These are phyloP conservation scores for Cerastoderma edule DNA, from an alignment of 2,888 invertebrate genomes.

Conservation along the genomic window DNA sequence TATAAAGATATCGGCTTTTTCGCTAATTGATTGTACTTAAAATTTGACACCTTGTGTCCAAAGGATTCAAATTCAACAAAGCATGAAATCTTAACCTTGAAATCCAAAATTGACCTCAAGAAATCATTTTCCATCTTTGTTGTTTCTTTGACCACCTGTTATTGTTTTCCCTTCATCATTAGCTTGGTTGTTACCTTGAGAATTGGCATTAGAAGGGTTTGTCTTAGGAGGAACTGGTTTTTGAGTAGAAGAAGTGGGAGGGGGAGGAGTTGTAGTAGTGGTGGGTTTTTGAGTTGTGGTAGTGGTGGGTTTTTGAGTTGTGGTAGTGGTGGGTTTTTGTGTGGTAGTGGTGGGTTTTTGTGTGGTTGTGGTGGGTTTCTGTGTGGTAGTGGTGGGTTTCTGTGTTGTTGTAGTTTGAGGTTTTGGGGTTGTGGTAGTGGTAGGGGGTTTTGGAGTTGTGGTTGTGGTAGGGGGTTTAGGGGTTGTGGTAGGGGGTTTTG, in stretches of 20 bases:
- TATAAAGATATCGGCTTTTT: too few relatives aligned
- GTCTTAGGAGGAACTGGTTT: constrained; percentile 23
- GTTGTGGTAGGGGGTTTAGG: constrained; percentile 34
- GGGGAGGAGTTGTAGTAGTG: constrained; percentile 30
- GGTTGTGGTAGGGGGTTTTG: constrained; percentile 30
- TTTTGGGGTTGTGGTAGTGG: constrained; percentile 26
- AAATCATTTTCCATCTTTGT: too few relatives aligned
- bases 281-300: constrained; percentile 24
- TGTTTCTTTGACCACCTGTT: constrained; percentile 8
- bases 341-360: constrained; percentile 6
- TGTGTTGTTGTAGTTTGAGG: constrained; percentile 14
- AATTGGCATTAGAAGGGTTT: constrained; percentile 24
- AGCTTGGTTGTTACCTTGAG: constrained; percentile 34
- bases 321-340: constrained; percentile 1
- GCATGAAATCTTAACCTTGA: too few relatives aligned
- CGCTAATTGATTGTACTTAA: too few relatives aligned
- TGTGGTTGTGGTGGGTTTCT: constrained; percentile 11
- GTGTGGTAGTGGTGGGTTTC: neutral
- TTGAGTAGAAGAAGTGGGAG: constrained; percentile 33
- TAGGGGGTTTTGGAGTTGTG: constrained; percentile 30
- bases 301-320: constrained; percentile 7
- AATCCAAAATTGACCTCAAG: too few relatives aligned
- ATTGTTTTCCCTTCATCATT: constrained; percentile 14
- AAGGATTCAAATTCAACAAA: too few relatives aligned
- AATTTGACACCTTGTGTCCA: too few relatives aligned